Evolutionary conservation across 1,140 invertebrate species (phyloP), one percentile per base, ranked within the genome.

Genomic region (Parasteatoda tepidariorum): DNA sequence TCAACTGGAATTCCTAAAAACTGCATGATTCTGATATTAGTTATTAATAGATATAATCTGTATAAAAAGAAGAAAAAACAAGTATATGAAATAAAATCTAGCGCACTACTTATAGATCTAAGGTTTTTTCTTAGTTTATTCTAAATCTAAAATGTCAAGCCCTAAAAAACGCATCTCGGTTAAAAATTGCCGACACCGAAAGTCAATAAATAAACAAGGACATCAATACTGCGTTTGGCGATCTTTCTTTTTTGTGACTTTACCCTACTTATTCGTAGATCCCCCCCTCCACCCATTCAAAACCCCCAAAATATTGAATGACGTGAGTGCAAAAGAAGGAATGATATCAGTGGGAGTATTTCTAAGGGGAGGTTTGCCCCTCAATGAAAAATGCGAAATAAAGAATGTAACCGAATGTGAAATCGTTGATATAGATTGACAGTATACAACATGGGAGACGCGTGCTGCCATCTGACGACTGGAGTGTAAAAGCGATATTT

Each of bases 401-500:
- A 79, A 79, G 75, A 67, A 79, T 34, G 62, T 67, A 79, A 79
- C 75, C 75, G 75, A 79, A 79, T 79, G 75, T 79, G 75, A 79
- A 79, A 79, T 79, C 75, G 75, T 79, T 66, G 75, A 79, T 79
- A 79, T 59, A 79, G 75, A 79, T 79, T 79, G 75, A 79, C 75
- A 79, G 75, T 48, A 54, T 38, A 26, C 30, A 76, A 11, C 57
- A 30, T 31, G 74, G 66, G 38, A 38, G 74, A 76, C 48, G 57
- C 48, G 38, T 34, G 18, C 59, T 48, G 61, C 74, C 74, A 24
- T 55, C 57, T 57, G 64, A 24, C 62, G 75, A 79, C 11, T 30
- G 62, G 31, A 67, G 75, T 79, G 75, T 79, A 68, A 79, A 79
- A 79, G 75, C 62, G 75, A 79, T 79, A 79, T 79, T 79, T 79